Evolutionary conservation across 30 jellyfish, hydroid and myxozoan genomes (phyloP).

Genomic region (Cassiopea andromeda): DNA sequence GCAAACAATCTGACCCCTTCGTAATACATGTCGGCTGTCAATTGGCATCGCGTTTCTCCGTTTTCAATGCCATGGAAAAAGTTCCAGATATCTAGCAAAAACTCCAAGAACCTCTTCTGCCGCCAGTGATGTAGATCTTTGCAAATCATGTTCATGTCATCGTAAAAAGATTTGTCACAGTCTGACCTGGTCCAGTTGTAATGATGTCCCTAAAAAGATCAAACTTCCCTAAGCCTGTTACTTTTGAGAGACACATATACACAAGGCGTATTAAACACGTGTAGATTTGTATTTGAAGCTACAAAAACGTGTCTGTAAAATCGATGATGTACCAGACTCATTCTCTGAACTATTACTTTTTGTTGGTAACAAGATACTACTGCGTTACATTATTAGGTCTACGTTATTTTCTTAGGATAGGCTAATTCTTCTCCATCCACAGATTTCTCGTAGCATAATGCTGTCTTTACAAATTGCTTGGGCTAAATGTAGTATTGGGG

Average conservation of each 20-base stretch:
- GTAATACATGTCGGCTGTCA: constrained; percentile 89
- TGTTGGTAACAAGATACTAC: no score
- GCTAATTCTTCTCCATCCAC: no score
- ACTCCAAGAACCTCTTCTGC: constrained; percentile 75
- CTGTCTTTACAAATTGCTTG: no score
- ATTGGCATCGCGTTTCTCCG: constrained; percentile 81
- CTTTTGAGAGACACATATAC: not conserved
- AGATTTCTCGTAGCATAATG: no score
- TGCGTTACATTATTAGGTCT: no score
- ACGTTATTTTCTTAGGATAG: no score
- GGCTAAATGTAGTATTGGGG: no score
- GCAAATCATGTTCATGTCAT: constrained; percentile 85
- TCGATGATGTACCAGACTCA: no score
- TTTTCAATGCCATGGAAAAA: constrained; percentile 79
- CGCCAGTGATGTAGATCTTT: constrained; percentile 66
- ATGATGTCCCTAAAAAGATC: constrained; percentile 86
- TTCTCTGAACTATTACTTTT: no score
- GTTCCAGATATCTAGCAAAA: constrained; percentile 76
- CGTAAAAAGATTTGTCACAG: constrained; percentile 90
- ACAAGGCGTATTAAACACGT: no score
- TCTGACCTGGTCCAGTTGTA: constrained; percentile 94
- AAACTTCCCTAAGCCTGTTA: not conserved
- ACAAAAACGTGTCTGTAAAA: no score
- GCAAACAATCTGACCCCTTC: constrained; percentile 95
- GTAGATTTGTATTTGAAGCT: no score